Conservation (phyloP, 2,888 invertebrate genomes). For the Chydorus sphaericus region DNA sequence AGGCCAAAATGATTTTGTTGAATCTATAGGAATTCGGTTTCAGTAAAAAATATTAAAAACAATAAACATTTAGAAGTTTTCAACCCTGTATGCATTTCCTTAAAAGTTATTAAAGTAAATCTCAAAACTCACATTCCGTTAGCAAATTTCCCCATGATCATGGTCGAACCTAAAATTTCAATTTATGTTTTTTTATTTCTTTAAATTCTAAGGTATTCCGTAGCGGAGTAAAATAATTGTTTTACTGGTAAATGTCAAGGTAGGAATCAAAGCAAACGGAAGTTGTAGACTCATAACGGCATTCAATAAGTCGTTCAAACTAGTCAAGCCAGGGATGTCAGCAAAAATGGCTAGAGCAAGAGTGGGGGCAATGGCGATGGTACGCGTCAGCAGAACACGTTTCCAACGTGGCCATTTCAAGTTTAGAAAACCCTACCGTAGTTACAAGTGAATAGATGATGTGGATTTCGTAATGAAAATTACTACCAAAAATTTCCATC, state of each 20-base stretch:
- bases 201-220: no score
- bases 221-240: neutral
- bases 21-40: slow-evolving; percentile 36
- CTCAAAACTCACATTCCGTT: slow-evolving; percentile 50
- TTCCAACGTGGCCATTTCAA: slow-evolving; percentile 76
- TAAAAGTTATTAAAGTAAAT: neutral
- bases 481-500: neutral
- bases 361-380: slow-evolving; percentile 56
- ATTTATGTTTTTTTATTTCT: no score
- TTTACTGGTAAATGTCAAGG: slow-evolving; percentile 64
- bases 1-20: slow-evolving; percentile 42
- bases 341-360: slow-evolving; percentile 53
- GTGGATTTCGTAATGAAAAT: neutral
- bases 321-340: slow-evolving; percentile 49
- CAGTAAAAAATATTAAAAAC: neutral
- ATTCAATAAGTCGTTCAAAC: slow-evolving; percentile 73
- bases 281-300: slow-evolving; percentile 74
- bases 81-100: no score
- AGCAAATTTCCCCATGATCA: slow-evolving; percentile 70
- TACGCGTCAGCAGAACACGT: slow-evolving; percentile 64
- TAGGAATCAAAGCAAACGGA: slow-evolving; percentile 74
- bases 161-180: slow-evolving; percentile 35
- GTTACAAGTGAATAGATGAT: neutral
- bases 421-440: slow-evolving; percentile 55
- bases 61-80: neutral